Evolutionary conservation across 2,113 vertebrate genomes (phyloP), one percentile per base, ranked within the genome.

Genomic region (Arenaria interpres): DNA sequence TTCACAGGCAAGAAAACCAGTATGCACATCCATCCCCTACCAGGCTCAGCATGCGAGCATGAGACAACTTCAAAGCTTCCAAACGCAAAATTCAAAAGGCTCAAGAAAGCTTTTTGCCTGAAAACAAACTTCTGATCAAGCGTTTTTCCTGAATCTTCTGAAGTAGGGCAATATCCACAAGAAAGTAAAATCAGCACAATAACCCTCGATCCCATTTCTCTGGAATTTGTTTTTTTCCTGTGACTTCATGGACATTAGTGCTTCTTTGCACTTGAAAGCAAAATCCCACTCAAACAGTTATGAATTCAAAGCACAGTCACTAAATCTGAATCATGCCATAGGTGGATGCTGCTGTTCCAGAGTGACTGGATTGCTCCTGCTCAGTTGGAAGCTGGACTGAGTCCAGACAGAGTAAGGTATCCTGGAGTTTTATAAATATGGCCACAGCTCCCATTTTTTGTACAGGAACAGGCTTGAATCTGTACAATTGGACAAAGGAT

Each of bases 21-120:
- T 81, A 35, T 91, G 68, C 57, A 71, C 45, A 66, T 63, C 51
- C 43, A 77, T 54, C 45, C 22, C 35, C 28, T 89, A 85, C 33
- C 45, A 91, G 25, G 60, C 85, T 93, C 48, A 86, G 66, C 56
- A 43, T 66, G 73, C 88, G 48, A 80, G 8, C 37, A 46, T 63
- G 62, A 86, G 51, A 59, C 60, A 94, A 27, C 76, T 96, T 96
- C 89, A 96, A 94, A 94, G 81, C 17, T 74, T 95, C 30, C 71
- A 79, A 88, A 92, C 0, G 2, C 50, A 88, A 81, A 74, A 89
- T 83, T 85, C 41, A 80, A 88, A 95, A 80, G n/a, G 8, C 43
- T 87, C 22, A 79, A 57, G 46, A 89, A 85, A 80, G 8, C 11
- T 56, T 85, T 85, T 85, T 93, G 33, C 53, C 45, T 4, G 3